Evolutionary conservation across 2,113 vertebrate species (phyloP), one percentile per base, ranked within the genome.

Genomic region (Ailuropoda melanoleuca): DNA sequence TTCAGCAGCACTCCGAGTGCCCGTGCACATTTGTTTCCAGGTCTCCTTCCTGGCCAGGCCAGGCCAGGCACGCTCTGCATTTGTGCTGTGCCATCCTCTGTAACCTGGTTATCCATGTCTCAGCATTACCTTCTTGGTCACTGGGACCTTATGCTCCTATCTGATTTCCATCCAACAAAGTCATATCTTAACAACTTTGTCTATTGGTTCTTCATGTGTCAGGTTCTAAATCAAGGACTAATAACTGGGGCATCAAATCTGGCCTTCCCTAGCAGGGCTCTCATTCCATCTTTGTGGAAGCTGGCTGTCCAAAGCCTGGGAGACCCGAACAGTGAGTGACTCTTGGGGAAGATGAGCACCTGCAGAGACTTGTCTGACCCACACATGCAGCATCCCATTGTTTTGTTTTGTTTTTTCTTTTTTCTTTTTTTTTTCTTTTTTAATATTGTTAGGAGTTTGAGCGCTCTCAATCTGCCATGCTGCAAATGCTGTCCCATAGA

Each of bases 391-490:
- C 11, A 34, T 29, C 19, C 10, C 34, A 2, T 48, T 80, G 4
- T 55, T 84, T 55, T 77, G 92, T 58, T 80, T n/a, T 68, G 29
- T 64, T 34, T 60, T 26, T 92, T 34, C 92, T 58, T 80, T n/a
- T 37, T 68, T 62, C 43, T 94, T 58, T 80, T n/a, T n/a, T 68
- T 62, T 66, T 66, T 7, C 64, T 64, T 34, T 60, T 26, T 92
- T 34, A 21, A n/a, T 34, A 29, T 80, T 53, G 18, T 83, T 82
- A 46, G 60, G 84, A 72, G 26, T 83, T 72, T 83, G 48, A 78
- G 21, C 26, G 39, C 15, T 80, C 48, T 92, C 39, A n/a, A 1
- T 84, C 46, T 53, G 19, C 37, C 74, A 26, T 50, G 83, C 9
- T 29, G 21, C 24, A 64, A 55, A 82, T 31, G 92, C 15, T 19